Conservation (phyloP, 53 echinoderm and acorn worm species). For the Astropecten irregularis region DNA sequence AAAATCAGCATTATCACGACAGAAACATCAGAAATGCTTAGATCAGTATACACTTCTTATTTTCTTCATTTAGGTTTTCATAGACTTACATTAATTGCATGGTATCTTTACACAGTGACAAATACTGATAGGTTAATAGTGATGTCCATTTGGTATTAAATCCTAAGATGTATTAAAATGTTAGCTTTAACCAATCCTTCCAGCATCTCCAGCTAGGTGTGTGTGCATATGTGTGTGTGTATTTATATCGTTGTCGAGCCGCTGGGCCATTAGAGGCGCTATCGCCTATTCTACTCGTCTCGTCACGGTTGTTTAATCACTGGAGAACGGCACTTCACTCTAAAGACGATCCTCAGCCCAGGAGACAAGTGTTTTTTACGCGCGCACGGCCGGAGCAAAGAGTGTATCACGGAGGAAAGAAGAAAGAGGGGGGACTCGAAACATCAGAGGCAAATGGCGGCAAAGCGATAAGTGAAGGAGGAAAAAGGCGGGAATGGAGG, state of each 20-base stretch:
- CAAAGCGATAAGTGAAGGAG: background rate
- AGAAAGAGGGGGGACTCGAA: background rate
- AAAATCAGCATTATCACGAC: too few species aligned
- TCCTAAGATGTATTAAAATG: too few species aligned
- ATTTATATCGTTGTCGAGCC: too few species aligned
- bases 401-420: background rate
- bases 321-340: constrained; percentile 58
- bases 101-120: too few species aligned
- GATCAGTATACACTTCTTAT: too few species aligned
- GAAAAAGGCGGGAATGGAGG: background rate
- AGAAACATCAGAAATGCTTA: too few species aligned
- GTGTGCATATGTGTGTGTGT: background rate
- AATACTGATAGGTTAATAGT: too few species aligned
- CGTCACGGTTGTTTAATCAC: constrained; percentile 49
- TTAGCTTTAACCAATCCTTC: too few species aligned
- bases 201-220: background rate
- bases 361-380: constrained; percentile 35
- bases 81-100: too few species aligned
- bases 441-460: background rate
- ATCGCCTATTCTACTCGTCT: constrained; percentile 10
- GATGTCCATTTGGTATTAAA: too few species aligned
- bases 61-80: too few species aligned
- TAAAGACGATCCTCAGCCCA: constrained; percentile 31
- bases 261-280: constrained; percentile 43
- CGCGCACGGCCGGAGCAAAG: too few species aligned